Evolutionary conservation across 2,797 vertebrate genomes (phyloP).

Genomic region (Halcyon badia): DNA sequence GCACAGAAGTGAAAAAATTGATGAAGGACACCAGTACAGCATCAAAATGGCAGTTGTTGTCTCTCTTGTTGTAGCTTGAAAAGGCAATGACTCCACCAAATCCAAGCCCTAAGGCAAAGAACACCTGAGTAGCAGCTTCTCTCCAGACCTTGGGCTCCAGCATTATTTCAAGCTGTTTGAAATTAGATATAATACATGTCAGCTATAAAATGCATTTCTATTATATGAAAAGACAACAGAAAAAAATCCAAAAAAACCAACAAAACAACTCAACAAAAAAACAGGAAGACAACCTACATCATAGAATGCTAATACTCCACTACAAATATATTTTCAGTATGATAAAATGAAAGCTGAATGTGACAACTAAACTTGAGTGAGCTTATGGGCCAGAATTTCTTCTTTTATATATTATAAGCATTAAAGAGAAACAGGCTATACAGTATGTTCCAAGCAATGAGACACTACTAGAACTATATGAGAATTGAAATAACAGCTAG

Average conservation of each 20-base stretch:
- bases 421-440: not conserved
- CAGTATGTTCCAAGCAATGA: not conserved
- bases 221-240: conserved; percentile 42
- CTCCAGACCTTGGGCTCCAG: conserved; percentile 96
- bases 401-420: not conserved
- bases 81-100: conserved; percentile 99
- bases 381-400: not conserved
- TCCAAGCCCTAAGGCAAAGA: conserved; percentile 96
- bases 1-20: conserved; percentile 97
- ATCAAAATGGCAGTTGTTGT: conserved; percentile 99
- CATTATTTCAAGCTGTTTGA: conserved; percentile 95
- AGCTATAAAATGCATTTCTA: conserved; percentile 73
- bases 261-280: not conserved
- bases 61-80: conserved; percentile 98
- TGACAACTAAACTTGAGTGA: not conserved
- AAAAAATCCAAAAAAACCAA: not conserved
- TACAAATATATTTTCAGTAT: not conserved
- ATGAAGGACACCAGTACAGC: conserved; percentile 96
- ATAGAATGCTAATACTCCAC: not conserved
- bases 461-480: not conserved
- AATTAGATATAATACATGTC: conserved; percentile 78
- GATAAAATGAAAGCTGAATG: not conserved
- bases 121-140: conserved; percentile 97
- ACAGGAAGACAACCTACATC: conserved; percentile 26
- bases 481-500: not conserved